Evolutionary conservation across 2,113 vertebrate species (phyloP), one percentile per base, ranked within the genome.

Genomic region (Petroica traversi): DNA sequence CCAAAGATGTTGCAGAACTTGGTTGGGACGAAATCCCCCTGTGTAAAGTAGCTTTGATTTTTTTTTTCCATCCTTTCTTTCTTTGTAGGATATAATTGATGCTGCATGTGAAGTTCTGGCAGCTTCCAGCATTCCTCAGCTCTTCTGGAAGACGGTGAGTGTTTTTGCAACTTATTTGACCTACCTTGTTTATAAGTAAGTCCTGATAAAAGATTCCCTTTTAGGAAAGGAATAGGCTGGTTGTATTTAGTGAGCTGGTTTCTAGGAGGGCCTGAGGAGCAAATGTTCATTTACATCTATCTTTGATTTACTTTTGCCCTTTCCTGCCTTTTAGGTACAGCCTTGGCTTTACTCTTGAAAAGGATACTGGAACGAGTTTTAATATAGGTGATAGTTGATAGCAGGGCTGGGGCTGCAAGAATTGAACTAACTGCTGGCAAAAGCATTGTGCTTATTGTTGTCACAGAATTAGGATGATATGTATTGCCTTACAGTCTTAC

Each of bases 101-200:
- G 98, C 98, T 34, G 99, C 99, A 1, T 99, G 99, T 95, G 99
- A 99, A 95, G 99, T 99, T 52, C 97, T 99, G 48, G 98, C 99
- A 78, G 98, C 99, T 76, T 98, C 99, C 71, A 99, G 98, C 96
- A 98, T 99, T 95, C 99, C 99, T 24, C 99, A 99, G 93, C 98
- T 99, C 43, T 99, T 99, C 94, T 99, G 99, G 99, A 99, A 99
- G 97, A 99, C 99, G 22, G 99, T 99, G 95, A 98, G 99, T 95
- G 31, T 64, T 26, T 36, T 81, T 54, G 57, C 45, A 59, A 22
- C 17, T 59, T 43, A 48, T 81, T 86, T 77, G 62, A 49, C 61
- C 19, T 75, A 31, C 54, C 48, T 68, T 87, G 41, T 54, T 75
- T 71, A 2, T 49, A 88, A 29, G 19, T 62, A 31, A 46, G 63